phyloP scores from a whole-genome alignment of 2,797 vertebrate species.

The Austrolebias charrua region DNA sequence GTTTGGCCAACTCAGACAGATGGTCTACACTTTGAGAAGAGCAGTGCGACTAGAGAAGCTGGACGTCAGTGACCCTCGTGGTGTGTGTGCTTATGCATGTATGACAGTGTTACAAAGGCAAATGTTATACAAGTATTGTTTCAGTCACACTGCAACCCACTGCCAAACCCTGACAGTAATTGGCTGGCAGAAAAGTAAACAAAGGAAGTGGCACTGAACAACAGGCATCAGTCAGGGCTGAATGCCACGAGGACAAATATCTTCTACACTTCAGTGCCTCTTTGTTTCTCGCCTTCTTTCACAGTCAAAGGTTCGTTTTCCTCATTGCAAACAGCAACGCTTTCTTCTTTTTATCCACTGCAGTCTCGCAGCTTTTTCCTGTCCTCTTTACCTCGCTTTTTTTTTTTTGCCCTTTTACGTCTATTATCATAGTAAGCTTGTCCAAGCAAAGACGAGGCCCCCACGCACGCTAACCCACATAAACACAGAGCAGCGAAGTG shows the following conservation, averaged over 20 bases:
- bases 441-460: constrained; percentile 8
- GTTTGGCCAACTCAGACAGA: constrained; percentile 79
- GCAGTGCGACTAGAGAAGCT: constrained; percentile 65
- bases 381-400: not conserved
- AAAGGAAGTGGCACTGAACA: constrained; percentile 45
- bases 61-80: constrained; percentile 67
- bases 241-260: constrained; percentile 46
- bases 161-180: constrained; percentile 57
- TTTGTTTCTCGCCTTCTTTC: constrained; percentile 11
- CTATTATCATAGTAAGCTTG: constrained; percentile 18
- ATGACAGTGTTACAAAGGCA: constrained; percentile 54
- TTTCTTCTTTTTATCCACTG: constrained; percentile 4
- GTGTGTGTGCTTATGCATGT: constrained; percentile 50
- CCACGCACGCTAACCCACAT: constrained; percentile 4
- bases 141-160: constrained; percentile 34
- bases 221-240: constrained; percentile 56
- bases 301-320: constrained; percentile 21
- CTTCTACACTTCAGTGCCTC: constrained; percentile 38
- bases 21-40: constrained; percentile 79
- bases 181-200: constrained; percentile 54
- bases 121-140: constrained; percentile 53
- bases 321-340: not conserved
- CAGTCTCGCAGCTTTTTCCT: not conserved
- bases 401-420: constrained; percentile 11
- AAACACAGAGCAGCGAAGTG: constrained; percentile 9